Evolutionary conservation across 1,140 invertebrate genomes (phyloP).

Genomic region (Leptestheria dahalacensis): DNA sequence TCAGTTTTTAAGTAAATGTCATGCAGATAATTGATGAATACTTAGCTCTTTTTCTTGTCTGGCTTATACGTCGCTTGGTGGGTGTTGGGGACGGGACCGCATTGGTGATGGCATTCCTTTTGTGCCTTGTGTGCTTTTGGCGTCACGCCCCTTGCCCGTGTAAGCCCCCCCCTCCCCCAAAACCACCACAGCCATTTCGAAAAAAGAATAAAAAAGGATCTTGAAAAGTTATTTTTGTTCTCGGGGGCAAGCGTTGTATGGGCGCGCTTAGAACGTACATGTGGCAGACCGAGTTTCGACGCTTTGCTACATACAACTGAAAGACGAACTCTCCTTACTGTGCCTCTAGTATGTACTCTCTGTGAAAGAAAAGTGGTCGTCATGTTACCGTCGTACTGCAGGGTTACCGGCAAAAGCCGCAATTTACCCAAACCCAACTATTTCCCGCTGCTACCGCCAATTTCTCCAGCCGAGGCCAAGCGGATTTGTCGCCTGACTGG

Average conservation of each 20-base stretch:
- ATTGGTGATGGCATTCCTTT: not conserved
- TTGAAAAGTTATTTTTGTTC: not conserved
- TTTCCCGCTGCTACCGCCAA: conserved; percentile 60
- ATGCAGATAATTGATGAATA: too few relatives aligned
- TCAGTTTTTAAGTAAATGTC: too few relatives aligned
- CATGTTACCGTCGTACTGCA: conserved; percentile 35
- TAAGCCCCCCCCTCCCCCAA: not conserved
- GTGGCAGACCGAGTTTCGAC: not conserved
- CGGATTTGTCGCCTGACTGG: conserved; percentile 64
- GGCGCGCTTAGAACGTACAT: not conserved
- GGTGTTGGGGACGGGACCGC: not conserved
- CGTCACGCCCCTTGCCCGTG: not conserved
- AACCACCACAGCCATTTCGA: not conserved
- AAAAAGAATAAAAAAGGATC: not conserved
- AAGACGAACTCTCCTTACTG: not conserved
- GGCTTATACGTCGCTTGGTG: too few relatives aligned
- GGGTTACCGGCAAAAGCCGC: conserved; percentile 62
- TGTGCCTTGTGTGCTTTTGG: not conserved
- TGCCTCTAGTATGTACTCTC: not conserved
- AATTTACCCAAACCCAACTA: conserved; percentile 67
- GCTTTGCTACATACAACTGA: not conserved
- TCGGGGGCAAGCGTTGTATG: not conserved
- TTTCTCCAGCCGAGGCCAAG: conserved; percentile 62
- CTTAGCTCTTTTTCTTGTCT: too few relatives aligned
- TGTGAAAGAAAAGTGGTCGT: not conserved